Evolutionary conservation across 2,797 vertebrate genomes (phyloP), one percentile per base, ranked within the genome.

Genomic region (Cichlasoma orientale): DNA sequence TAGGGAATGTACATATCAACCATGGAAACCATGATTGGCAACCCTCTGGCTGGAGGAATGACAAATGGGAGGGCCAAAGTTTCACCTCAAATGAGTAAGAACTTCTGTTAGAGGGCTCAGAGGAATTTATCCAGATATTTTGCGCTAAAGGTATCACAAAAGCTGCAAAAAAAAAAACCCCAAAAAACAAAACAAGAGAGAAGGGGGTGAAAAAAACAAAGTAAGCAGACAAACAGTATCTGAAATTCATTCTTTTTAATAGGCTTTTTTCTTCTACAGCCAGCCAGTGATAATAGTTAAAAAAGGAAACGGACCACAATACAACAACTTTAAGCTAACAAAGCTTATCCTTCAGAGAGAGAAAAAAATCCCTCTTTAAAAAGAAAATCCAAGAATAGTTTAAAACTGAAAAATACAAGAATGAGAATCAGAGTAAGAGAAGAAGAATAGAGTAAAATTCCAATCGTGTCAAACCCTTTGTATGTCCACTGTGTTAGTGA

Each of bases 1-100:
- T n/a, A 7, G 0, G 0, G 44, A 44, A 44, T 44, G 36, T 18
- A 14, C 5, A 18, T 0, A 23, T 63, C 59, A 25, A 5, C 59
- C 23, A 11, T 18, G 0, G 21, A 68, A 52, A n/a, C 18, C 41
- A 13, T 8, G 6, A 68, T 18, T 13, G 41, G 29, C 25, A 68
- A 29, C 63, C 29, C 41, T 68, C 41, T 50, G 61, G 25, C 25
- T n/a, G 25, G 25, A 1, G 25, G 41, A 50, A 68, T 0, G 7
- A 18, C 16, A 31, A 19, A 29, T 68, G 18, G 1, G 1, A 68
- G 25, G 63, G 63, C 10, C 47, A 66, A 50, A 0, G 25, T 29
- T 68, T n/a, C 25, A 19, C 61, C 47, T 19, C 16, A 66, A 19
- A 16, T 66, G 61, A 50, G 47, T 29, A 2, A n/a, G 25, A 50